Evolutionary conservation across 2,888 invertebrate genomes (phyloP).

Genomic region (Drosophila neonasuta): DNA sequence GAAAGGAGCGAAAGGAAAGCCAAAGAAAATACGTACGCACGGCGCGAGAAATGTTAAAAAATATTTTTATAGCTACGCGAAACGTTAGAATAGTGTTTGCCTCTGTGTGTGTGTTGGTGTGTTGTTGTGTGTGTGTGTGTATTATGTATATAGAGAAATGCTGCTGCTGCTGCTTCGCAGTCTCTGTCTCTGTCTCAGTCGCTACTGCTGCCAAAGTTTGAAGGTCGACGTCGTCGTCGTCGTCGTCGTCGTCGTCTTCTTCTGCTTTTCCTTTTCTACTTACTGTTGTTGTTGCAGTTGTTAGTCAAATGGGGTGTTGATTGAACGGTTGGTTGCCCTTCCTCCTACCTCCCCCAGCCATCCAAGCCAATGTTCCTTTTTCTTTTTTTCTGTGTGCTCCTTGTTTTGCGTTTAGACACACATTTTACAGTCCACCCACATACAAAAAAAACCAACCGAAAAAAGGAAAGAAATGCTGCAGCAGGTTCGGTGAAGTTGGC

Average conservation of each 20-base stretch:
- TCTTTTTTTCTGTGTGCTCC: constrained; percentile 22
- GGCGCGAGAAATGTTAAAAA: constrained; percentile 74
- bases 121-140: neutral
- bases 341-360: neutral
- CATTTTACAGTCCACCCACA: constrained; percentile 69
- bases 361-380: neutral
- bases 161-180: constrained; percentile 3
- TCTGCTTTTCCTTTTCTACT: constrained; percentile 9
- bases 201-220: constrained; percentile 52
- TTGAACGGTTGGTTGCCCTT: constrained; percentile 73
- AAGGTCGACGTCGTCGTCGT: constrained; percentile 51
- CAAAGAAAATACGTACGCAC: constrained; percentile 65
- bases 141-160: constrained; percentile 4
- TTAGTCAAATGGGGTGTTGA: constrained; percentile 77
- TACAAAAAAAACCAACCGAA: constrained; percentile 23
- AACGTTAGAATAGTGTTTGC: constrained; percentile 78
- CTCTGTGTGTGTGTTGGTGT: constrained; percentile 27
- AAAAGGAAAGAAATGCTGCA: constrained; percentile 36
- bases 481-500: constrained; percentile 49
- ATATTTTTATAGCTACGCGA: constrained; percentile 77
- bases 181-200: constrained; percentile 11
- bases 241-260: constrained; percentile 23
- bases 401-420: constrained; percentile 75
- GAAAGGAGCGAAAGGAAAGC: constrained; percentile 44
- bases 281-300: constrained; percentile 41